phyloP scores from a whole-genome alignment of 2,797 vertebrate genomes.

The Gymnodraco acuticeps region DNA sequence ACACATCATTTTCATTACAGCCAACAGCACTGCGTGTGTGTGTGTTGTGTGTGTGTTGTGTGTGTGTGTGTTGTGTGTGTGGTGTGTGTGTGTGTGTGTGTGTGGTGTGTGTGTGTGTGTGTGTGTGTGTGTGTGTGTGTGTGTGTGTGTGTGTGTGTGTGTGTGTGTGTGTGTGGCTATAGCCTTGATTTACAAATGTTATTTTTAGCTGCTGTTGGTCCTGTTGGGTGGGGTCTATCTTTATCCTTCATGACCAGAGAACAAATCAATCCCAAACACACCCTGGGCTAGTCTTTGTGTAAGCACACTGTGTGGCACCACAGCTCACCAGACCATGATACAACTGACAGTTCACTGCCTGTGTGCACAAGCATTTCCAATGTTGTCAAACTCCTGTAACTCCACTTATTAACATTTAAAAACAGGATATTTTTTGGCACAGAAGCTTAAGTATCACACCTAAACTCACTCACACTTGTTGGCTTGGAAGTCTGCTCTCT shows the following conservation, averaged over 20 bases:
- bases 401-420: neutral
- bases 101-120: neutral
- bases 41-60: neutral
- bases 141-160: too few relatives aligned
- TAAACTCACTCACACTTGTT: too few relatives aligned
- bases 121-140: neutral
- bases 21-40: slow-evolving; percentile 11
- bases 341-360: neutral
- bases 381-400: neutral
- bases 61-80: neutral
- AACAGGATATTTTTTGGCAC: neutral
- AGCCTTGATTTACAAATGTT: slow-evolving; percentile 66
- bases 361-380: neutral
- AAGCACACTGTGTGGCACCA: slow-evolving; percentile 49
- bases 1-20: slow-evolving; percentile 40
- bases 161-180: slow-evolving; percentile 1
- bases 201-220: slow-evolving; percentile 66
- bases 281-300: slow-evolving; percentile 67
- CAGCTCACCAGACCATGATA: slow-evolving; percentile 42
- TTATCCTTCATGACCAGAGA: slow-evolving; percentile 74
- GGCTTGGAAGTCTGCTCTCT: too few relatives aligned
- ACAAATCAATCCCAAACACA: slow-evolving; percentile 76
- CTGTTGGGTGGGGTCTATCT: slow-evolving; percentile 73
- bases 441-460: neutral
- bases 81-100: neutral